Conservation (phyloP, 2,888 invertebrate species). For the Mantis religiosa region DNA sequence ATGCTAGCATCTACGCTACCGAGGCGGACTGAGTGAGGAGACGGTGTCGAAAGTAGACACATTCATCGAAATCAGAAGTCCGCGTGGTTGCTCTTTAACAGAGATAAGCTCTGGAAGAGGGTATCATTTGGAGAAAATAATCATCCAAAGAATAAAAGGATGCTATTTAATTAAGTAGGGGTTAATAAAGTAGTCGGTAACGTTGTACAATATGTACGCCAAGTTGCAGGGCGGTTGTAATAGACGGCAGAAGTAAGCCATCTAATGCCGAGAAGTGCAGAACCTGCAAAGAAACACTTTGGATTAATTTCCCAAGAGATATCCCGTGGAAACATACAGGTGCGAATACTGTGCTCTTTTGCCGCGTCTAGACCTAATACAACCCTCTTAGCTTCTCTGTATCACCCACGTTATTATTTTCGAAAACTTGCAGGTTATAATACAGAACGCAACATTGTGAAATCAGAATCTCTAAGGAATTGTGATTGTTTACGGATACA, state of each 20-base stretch:
- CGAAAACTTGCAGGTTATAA: background rate
- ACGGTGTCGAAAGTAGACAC: no score
- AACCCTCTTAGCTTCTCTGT: background rate
- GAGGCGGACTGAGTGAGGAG: no score
- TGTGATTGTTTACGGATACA: no score
- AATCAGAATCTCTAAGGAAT: no score
- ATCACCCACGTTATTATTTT: background rate
- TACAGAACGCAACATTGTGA: no score
- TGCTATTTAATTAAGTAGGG: background rate
- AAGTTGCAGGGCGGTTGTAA: background rate
- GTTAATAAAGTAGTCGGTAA: background rate
- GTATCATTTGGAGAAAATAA: no score
- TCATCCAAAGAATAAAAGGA: no score
- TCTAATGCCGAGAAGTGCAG: background rate
- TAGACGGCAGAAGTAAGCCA: background rate
- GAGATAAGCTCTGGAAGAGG: no score
- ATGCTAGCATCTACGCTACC: no score
- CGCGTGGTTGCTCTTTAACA: no score
- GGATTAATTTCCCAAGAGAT: conserved; percentile 1
- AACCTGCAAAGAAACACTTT: background rate
- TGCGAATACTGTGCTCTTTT: background rate
- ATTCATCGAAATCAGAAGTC: no score
- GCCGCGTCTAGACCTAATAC: background rate
- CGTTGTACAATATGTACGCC: background rate
- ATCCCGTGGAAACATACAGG: background rate